phyloP scores from a whole-genome alignment of 2,113 vertebrate genomes.

The Megalops atlanticus region DNA sequence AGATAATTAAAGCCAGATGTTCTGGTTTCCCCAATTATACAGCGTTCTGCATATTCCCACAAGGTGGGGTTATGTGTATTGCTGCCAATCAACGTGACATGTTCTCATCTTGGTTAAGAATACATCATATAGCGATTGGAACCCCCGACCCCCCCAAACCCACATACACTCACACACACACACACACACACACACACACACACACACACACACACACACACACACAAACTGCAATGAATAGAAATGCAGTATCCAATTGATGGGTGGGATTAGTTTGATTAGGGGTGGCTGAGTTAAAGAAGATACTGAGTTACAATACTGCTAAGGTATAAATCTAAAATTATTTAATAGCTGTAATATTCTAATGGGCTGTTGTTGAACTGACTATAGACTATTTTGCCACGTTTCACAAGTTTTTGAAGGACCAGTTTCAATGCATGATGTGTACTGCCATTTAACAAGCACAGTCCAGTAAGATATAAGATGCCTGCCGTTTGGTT shows the following conservation, averaged over 20 bases:
- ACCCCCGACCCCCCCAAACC: not conserved
- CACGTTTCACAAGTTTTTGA: no score
- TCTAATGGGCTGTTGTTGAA: not conserved
- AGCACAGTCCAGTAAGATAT: not conserved
- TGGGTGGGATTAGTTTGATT: no score
- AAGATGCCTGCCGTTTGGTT: not conserved
- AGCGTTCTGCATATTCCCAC: conserved; percentile 60
- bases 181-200: no score
- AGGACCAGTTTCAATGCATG: no score
- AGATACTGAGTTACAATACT: not conserved
- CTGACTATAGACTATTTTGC: not conserved
- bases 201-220: not conserved
- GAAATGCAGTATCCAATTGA: not conserved
- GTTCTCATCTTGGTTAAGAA: not conserved
- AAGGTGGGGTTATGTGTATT: conserved; percentile 45
- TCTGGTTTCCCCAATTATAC: conserved; percentile 68
- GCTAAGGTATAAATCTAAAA: not conserved
- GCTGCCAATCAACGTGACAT: conserved; percentile 42
- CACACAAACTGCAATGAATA: not conserved
- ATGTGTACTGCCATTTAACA: not conserved
- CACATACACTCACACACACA: not conserved
- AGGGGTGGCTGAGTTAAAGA: not conserved
- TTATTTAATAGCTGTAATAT: not conserved
- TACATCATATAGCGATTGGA: not conserved
- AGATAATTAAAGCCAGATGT: conserved; percentile 77